Evolutionary conservation across 53 echinoderm and acorn worm genomes (phyloP).

Genomic region (Holothuria leucospilota): DNA sequence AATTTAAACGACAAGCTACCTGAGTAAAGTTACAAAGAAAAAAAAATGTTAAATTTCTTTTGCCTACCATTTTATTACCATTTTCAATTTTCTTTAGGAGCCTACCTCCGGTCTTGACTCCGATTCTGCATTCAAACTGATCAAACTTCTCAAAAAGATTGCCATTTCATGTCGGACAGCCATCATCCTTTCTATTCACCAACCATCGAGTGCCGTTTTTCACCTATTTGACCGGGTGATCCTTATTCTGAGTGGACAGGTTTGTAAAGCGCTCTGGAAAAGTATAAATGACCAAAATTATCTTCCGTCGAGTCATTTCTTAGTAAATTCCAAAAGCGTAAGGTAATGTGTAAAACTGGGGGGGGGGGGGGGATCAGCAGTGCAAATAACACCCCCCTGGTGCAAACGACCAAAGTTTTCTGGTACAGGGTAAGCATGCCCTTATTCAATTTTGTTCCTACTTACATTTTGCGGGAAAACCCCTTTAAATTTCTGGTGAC

Average conservation of each 20-base stretch:
- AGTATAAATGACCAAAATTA: neutral
- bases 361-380: too few species aligned
- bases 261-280: constrained; percentile 2
- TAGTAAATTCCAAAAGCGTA: too few species aligned
- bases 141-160: constrained; percentile 69
- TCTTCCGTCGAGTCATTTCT: neutral
- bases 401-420: too few species aligned
- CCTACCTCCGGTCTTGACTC: constrained; percentile 94
- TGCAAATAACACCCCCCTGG: too few species aligned
- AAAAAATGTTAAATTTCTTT: neutral
- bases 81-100: constrained; percentile 55
- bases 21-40: too few species aligned
- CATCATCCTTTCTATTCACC: constrained; percentile 81
- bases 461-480: too few species aligned
- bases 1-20: too few species aligned
- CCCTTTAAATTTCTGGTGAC: too few species aligned
- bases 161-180: constrained; percentile 68
- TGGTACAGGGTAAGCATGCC: too few species aligned
- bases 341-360: too few species aligned
- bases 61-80: neutral
- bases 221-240: constrained; percentile 77
- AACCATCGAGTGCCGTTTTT: constrained; percentile 88
- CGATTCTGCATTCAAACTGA: constrained; percentile 68
- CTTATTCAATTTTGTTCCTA: too few species aligned
- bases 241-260: constrained; percentile 78